These are phyloP conservation scores for Brachionus plicatilis DNA, from an alignment of 1,140 invertebrate species.

Conservation along the genomic window DNA sequence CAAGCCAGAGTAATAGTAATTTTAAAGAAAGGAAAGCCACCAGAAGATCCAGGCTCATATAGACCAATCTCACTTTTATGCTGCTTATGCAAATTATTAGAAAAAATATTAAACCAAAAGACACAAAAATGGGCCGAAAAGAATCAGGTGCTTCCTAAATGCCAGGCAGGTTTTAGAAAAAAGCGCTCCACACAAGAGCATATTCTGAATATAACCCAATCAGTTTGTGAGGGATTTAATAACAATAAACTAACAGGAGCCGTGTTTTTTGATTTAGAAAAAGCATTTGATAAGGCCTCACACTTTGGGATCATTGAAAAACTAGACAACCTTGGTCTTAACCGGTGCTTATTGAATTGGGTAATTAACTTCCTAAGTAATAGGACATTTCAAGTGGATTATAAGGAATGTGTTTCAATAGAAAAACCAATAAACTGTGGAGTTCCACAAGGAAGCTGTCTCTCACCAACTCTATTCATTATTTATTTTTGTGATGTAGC, in stretches of 20 bases:
- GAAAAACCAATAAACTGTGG: slow-evolving; percentile 17
- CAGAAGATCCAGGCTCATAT: slow-evolving; percentile 17
- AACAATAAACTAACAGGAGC: slow-evolving; percentile 45
- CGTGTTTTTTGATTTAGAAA: no score
- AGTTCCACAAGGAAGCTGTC: slow-evolving; percentile 15
- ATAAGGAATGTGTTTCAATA: not conserved
- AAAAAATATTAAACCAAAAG: slow-evolving; percentile 39
- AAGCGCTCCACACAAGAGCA: slow-evolving; percentile 50
- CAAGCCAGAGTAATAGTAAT: slow-evolving; percentile 40
- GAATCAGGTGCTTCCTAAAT: not conserved
- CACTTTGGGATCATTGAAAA: no score
- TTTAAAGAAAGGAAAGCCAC: slow-evolving; percentile 41
- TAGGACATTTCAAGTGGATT: not conserved
- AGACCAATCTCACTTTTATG: slow-evolving; percentile 41
- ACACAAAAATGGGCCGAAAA: slow-evolving; percentile 19
- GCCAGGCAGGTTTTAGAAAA: slow-evolving; percentile 46
- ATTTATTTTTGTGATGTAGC: slow-evolving; percentile 14
- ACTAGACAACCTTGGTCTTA: no score
- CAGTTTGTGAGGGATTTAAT: slow-evolving; percentile 47
- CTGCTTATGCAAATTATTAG: slow-evolving; percentile 39
- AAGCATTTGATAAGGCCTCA: no score
- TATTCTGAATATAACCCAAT: slow-evolving; percentile 47
- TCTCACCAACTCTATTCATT: slow-evolving; percentile 22
- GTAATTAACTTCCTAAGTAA: no score
- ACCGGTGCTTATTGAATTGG: no score